These are phyloP conservation scores for Pseudomyrmex concolor DNA, from an alignment of 1,140 invertebrate species.

Conservation along the genomic window DNA sequence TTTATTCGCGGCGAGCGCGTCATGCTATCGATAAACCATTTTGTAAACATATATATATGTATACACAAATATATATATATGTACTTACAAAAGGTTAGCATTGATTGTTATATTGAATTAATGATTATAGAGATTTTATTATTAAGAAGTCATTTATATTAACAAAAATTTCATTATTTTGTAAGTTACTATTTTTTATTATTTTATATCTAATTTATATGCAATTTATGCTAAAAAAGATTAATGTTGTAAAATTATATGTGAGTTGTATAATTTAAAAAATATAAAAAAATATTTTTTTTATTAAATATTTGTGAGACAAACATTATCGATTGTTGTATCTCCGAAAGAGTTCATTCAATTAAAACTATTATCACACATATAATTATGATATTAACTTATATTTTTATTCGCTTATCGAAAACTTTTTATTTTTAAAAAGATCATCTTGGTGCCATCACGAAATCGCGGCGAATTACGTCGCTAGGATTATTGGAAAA, in stretches of 20 bases:
- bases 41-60: too few species aligned
- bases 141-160: not conserved
- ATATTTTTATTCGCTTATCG: not conserved
- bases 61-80: too few species aligned
- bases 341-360: not conserved
- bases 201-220: not conserved
- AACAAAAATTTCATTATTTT: not conserved
- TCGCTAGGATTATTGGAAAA: not conserved
- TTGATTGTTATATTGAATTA: too few species aligned
- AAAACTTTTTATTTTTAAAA: not conserved
- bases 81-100: too few species aligned
- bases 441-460: not conserved
- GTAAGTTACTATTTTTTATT: too few species aligned
- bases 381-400: not conserved
- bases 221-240: not conserved
- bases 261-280: too few species aligned
- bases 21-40: too few species aligned
- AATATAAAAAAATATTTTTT: too few species aligned
- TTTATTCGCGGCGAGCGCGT: too few species aligned
- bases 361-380: not conserved
- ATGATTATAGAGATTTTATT: not conserved
- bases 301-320: too few species aligned
- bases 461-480: slow-evolving; percentile 55
- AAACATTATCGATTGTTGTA: too few species aligned
- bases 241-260: too few species aligned